These are phyloP conservation scores for Mimachlamys varia DNA, from an alignment of 2,888 invertebrate species.

Conservation along the genomic window DNA sequence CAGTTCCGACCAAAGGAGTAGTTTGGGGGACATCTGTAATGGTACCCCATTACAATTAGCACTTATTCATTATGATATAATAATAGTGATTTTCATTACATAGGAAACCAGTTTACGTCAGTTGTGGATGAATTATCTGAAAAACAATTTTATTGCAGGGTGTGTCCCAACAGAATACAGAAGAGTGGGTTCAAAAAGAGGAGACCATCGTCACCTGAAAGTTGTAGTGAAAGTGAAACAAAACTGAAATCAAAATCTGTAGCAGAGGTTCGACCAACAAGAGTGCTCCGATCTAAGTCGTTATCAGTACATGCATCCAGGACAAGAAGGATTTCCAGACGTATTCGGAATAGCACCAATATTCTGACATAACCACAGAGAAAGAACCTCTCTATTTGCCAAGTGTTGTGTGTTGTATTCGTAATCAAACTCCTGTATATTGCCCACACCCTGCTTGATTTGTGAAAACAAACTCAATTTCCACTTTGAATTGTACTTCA, in stretches of 20 bases:
- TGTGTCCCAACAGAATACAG: slow-evolving; percentile 6
- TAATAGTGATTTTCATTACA: no score
- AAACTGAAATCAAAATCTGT: neutral
- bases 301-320: neutral
- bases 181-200: neutral
- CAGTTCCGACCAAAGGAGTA: no score
- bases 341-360: neutral
- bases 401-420: no score
- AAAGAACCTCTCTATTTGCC: neutral
- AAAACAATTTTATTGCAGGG: neutral
- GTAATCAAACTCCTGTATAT: no score
- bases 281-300: neutral
- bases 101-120: neutral
- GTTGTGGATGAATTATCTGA: neutral
- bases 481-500: no score
- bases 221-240: neutral
- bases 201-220: neutral
- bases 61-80: no score
- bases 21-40: no score
- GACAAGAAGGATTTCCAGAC: neutral
- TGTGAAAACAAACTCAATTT: no score
- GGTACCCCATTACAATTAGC: no score
- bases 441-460: no score
- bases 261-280: neutral
- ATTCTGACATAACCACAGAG: neutral